A percentile compares a stretch with the other conserved stretches of the same genome.
These are phyloP conservation scores for Megamerina dolium DNA, from an alignment of 2,888 invertebrate species.

Conservation along the genomic window DNA sequence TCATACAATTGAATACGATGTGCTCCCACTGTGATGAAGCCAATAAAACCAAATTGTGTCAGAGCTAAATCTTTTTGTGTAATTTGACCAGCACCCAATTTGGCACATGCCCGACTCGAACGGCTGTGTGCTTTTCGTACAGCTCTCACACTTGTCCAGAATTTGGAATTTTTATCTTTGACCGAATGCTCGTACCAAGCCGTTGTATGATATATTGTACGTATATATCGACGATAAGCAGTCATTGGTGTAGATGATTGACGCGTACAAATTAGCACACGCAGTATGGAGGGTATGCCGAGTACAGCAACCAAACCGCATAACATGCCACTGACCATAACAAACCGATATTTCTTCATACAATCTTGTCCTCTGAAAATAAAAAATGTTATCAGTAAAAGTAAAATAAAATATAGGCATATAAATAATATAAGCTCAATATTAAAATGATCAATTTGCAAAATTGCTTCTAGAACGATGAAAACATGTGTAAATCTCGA, in stretches of 20 bases:
- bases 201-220: slow-evolving; percentile 69
- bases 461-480: too few relatives aligned
- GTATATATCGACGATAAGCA: slow-evolving; percentile 71
- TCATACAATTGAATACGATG: slow-evolving; percentile 61
- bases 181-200: slow-evolving; percentile 61
- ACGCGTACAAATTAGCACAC: slow-evolving; percentile 64
- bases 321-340: slow-evolving; percentile 66
- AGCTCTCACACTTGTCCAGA: slow-evolving; percentile 62
- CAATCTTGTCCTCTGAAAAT: slow-evolving; percentile 65
- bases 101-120: slow-evolving; percentile 54
- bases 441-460: too few relatives aligned
- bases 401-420: too few relatives aligned
- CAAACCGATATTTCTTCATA: slow-evolving; percentile 64
- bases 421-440: too few relatives aligned
- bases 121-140: slow-evolving; percentile 64
- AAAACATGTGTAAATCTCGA: too few relatives aligned
- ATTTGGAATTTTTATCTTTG: slow-evolving; percentile 52
- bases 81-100: slow-evolving; percentile 54
- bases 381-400: background rate
- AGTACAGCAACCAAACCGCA: slow-evolving; percentile 70
- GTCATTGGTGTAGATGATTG: slow-evolving; percentile 60
- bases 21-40: slow-evolving; percentile 61
- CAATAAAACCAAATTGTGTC: slow-evolving; percentile 84
- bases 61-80: slow-evolving; percentile 79
- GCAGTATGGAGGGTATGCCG: slow-evolving; percentile 66